Evolutionary conservation across 2,113 vertebrate species (phyloP).

Genomic region (Cyprinus carpio): DNA sequence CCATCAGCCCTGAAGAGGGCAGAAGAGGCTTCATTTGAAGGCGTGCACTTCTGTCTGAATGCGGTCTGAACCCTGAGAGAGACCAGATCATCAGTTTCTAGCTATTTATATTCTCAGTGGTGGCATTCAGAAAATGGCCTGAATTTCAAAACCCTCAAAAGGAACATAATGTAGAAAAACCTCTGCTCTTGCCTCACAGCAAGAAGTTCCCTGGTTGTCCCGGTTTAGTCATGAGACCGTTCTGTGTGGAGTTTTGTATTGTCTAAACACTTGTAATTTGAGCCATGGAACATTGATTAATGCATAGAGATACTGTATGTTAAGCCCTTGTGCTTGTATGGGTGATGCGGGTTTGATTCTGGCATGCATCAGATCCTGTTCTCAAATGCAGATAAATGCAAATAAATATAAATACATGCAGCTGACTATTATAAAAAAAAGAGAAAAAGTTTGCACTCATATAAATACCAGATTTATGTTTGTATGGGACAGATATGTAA

Average conservation of each 20-base stretch:
- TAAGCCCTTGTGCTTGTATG: not conserved
- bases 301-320: too few species aligned
- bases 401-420: too few species aligned
- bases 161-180: not conserved
- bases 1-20: constrained; percentile 71
- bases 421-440: not conserved
- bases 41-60: not conserved
- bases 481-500: not conserved
- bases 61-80: not conserved
- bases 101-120: not conserved
- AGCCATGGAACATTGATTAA: not conserved
- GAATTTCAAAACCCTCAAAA: constrained; percentile 5
- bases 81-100: not conserved
- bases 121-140: not conserved
- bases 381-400: not conserved
- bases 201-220: too few species aligned
- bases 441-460: not conserved
- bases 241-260: too few species aligned
- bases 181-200: not conserved
- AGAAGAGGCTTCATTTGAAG: constrained; percentile 62
- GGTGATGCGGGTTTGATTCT: not conserved
- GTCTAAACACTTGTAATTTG: not conserved
- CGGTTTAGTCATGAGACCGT: too few species aligned
- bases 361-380: not conserved
- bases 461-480: not conserved